These are phyloP conservation scores for Schrankia costaestrigalis DNA, from an alignment of 2,888 invertebrate genomes.

Conservation along the genomic window DNA sequence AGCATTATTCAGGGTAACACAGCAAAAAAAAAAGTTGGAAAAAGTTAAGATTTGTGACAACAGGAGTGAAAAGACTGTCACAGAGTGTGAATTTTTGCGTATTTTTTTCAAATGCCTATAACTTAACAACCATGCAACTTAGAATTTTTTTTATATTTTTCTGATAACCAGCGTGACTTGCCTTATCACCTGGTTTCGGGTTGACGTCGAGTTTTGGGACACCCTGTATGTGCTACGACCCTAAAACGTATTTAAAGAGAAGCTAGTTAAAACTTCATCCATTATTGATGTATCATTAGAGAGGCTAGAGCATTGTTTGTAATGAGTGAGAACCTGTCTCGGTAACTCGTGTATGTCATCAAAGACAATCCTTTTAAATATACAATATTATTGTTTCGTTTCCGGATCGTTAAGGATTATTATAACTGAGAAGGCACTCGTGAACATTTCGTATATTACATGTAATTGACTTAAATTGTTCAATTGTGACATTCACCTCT, in stretches of 20 bases:
- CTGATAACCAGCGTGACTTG: too few relatives aligned
- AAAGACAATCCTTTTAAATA: constrained; percentile 15
- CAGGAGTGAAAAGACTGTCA: too few relatives aligned
- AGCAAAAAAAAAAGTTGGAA: too few relatives aligned
- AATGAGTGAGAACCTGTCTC: constrained; percentile 19
- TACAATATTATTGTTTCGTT: constrained; percentile 17
- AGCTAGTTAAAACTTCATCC: constrained; percentile 7
- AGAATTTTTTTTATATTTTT: too few relatives aligned
- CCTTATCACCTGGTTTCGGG: too few relatives aligned
- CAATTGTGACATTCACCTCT: constrained; percentile 18
- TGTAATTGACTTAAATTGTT: constrained; percentile 5
- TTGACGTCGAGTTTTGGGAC: too few relatives aligned
- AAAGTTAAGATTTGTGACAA: too few relatives aligned
- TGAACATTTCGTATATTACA: constrained; percentile 7
- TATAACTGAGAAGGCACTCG: constrained; percentile 18
- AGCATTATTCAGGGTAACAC: too few relatives aligned
- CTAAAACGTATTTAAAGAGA: background rate
- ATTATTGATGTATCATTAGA: constrained; percentile 15
- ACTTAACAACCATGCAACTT: too few relatives aligned
- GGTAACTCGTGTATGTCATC: constrained; percentile 17
- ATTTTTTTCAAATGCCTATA: too few relatives aligned
- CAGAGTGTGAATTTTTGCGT: too few relatives aligned
- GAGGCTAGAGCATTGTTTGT: constrained; percentile 16
- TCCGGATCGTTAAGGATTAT: constrained; percentile 25
- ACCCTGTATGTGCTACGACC: background rate